Evolutionary conservation across 2,888 invertebrate genomes (phyloP), one percentile per base, ranked within the genome.

Genomic region (Thera britannica): DNA sequence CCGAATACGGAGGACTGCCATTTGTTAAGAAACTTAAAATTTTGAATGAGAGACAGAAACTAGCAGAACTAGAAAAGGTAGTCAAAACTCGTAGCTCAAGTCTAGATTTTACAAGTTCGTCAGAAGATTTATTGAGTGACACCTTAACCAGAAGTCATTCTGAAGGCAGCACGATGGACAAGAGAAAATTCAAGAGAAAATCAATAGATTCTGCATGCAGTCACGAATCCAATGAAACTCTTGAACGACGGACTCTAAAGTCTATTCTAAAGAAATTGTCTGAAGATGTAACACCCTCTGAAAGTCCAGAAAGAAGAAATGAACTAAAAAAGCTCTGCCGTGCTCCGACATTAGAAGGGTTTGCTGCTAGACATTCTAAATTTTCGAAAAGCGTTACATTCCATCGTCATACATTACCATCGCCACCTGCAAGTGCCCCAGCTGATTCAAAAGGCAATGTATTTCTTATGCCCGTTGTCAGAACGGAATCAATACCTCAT

Each of bases 11-110:
- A 61, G 97, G 97, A 11, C 88, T 98, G 68, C 97, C 98, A 0
- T 98, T 98, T 83, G 97, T 98, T 0, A 98, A 98, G 87, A 97
- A 97, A 79, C 90, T 98, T 59, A 97, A 98, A 92, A 98, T 98
- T 77, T 93, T 98, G 58, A 98, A 98, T 85, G 98, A 98, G 89
- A 94, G 97, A 8, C 97, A 97, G 84, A 98, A 97, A 89, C 88
- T 98, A 71, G 97, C 97, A 46, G 97, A 97, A 83, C 91, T 98
- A 57, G 97, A 97, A 85, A 95, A 95, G 75, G 97, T 96, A 9
- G 96, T 97, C 38, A 95, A 96, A 84, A 95, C 95, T 70, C 94
- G 97, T 71, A 97, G 97, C 86, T 97, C 97, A 67, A 97, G 97
- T 78, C 93, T 97, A 81, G 97, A 98, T 79, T 96, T 94, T 77